Evolutionary conservation across 2,888 invertebrate species (phyloP).

Genomic region (Boloria euphrosyne): DNA sequence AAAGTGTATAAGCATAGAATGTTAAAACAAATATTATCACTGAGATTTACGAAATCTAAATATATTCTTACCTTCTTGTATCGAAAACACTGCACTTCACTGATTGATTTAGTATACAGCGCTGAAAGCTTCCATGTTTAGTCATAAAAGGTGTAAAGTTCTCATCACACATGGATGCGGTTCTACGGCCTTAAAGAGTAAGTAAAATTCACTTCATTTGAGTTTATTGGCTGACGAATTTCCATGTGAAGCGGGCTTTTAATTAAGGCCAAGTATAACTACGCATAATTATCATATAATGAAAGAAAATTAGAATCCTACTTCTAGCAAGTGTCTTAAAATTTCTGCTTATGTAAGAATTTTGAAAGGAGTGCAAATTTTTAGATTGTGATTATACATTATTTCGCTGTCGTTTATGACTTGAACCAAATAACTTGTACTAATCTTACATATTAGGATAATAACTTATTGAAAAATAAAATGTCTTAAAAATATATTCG

Average conservation of each 20-base stretch:
- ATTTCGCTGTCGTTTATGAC: no score
- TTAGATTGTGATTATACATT: not conserved
- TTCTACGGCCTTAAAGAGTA: slow-evolving; percentile 19
- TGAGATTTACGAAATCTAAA: no score
- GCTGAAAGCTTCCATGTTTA: slow-evolving; percentile 12
- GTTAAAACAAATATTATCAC: no score
- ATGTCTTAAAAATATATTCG: not conserved
- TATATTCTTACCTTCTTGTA: no score
- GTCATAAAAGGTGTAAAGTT: slow-evolving; percentile 15
- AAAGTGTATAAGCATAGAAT: no score
- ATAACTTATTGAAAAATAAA: not conserved
- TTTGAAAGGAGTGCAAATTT: not conserved
- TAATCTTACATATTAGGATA: no score
- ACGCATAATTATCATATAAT: slow-evolving; percentile 11
- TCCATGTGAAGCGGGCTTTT: slow-evolving; percentile 8
- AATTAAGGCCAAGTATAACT: slow-evolving; percentile 15
- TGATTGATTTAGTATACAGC: not conserved
- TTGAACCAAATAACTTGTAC: no score
- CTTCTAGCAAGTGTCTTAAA: not conserved
- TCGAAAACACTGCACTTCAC: not conserved
- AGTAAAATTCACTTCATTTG: slow-evolving; percentile 23
- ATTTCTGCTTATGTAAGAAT: not conserved
- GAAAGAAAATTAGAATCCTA: slow-evolving; percentile 1
- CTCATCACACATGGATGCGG: slow-evolving; percentile 16
- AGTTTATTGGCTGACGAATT: slow-evolving; percentile 18